Base-by-base conservation (phyloP, 2,888 invertebrate species). In the Noctua comes region DNA sequence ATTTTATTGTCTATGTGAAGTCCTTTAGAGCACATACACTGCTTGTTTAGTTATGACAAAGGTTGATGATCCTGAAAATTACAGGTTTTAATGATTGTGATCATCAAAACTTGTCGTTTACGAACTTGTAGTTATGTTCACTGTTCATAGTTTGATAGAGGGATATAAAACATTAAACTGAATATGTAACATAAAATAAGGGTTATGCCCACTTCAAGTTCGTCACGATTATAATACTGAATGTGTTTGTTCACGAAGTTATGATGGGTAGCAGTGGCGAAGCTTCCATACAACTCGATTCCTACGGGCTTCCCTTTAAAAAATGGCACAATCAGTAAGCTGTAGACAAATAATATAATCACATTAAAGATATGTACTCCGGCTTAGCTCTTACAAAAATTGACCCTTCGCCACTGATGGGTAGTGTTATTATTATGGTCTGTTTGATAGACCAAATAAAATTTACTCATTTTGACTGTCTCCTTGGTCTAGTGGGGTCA, bases 91-190 rank as follows among this genome's bases (percentile, higher is more conserved):
- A 21, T 36, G 31, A 64, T 18, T n/a, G 0, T n/a, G 16, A 66
- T 16, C 8, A 27, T 66, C 43, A 66, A 66, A 43, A 66, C 43
- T n/a, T 36, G 43, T 16, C 16, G 7, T 7, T 43, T 18, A 66
- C 43, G 36, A 66, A 66, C 16, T 66, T 43, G 24, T 1, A 43
- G 43, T 43, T 27, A 66, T 27, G 43, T 43, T 43, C 24, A 65
- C 24, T 65, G 65, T 65, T 65, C 43, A 66, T 36, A 66, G 16
- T 66, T 66, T 66, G 43, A n/a, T n/a, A 43, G 18, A 43, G 43
- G 43, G 18, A 18, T 18, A 16, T n/a, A 10, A n/a, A 66, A 66
- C 66, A 66, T n/a, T 66, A 27, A 18, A 43, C 43, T 66, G n/a
- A 43, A n/a, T 1, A 18, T 43, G 66, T 43, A 4, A 43, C 43